phyloP scores from a whole-genome alignment of 2,797 vertebrate species.

The Tokudaia tokunoshimensis region DNA sequence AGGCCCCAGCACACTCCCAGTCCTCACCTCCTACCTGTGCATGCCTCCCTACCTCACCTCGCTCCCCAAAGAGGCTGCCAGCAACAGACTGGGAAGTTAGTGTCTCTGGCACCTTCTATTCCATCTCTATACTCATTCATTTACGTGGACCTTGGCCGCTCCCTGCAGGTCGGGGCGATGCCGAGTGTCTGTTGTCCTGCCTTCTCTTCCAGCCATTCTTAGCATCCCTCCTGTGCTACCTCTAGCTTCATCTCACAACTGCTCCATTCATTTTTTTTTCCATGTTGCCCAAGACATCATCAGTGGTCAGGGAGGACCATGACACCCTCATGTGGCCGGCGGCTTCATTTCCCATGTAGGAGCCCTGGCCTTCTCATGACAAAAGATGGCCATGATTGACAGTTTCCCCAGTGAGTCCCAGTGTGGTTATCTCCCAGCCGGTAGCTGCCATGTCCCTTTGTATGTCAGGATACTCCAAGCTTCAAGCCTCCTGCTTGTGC shows the following conservation, averaged over 20 bases:
- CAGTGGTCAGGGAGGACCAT: background rate
- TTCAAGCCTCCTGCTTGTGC: background rate
- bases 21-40: background rate
- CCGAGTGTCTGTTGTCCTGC: background rate
- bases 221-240: background rate
- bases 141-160: background rate
- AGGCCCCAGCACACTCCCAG: background rate
- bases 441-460: background rate
- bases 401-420: too few species aligned
- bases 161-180: too few species aligned
- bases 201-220: background rate
- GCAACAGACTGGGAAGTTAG: background rate
- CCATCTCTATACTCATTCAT: background rate
- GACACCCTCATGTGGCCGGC: background rate
- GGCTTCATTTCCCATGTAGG: background rate
- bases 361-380: background rate
- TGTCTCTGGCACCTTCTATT: accelerated
- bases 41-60: background rate
- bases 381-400: background rate
- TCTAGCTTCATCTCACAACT: background rate
- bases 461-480: background rate
- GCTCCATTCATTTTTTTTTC: background rate
- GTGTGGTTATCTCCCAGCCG: background rate
- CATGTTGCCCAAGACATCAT: background rate
- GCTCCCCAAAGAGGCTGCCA: accelerated